These are phyloP conservation scores for Leptonema lineaticorne DNA, from an alignment of 1,140 invertebrate species.

Conservation along the genomic window DNA sequence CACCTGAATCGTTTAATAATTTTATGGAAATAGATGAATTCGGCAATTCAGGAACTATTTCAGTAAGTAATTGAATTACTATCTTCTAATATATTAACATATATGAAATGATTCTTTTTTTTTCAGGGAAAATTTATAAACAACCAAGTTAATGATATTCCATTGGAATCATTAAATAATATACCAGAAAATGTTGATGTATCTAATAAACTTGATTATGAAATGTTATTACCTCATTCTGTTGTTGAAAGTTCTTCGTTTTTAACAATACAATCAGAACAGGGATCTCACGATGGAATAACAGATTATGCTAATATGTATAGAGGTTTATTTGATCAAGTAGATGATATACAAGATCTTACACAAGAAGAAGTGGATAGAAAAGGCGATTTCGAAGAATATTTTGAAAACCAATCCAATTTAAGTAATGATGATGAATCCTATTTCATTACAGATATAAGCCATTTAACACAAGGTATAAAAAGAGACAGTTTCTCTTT, in stretches of 20 bases:
- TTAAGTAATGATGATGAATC: slow-evolving; percentile 6
- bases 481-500: slow-evolving; percentile 5
- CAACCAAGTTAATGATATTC: background rate
- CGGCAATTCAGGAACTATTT: background rate
- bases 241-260: slow-evolving; percentile 20
- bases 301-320: slow-evolving; percentile 13
- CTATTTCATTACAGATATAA: slow-evolving; percentile 24
- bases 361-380: slow-evolving; percentile 11
- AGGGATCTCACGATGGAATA: slow-evolving; percentile 4
- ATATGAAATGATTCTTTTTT: background rate
- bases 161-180: background rate
- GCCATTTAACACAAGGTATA: slow-evolving; percentile 4
- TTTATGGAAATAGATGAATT: background rate
- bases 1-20: slow-evolving; percentile 1
- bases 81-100: background rate
- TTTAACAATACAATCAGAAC: background rate
- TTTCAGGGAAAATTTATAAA: slow-evolving; percentile 10
- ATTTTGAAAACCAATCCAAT: background rate
- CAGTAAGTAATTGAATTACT: background rate
- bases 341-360: slow-evolving; percentile 1
- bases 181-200: slow-evolving; percentile 1
- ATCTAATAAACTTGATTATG: slow-evolving; percentile 25
- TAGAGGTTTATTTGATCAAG: slow-evolving; percentile 3
- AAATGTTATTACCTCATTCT: slow-evolving; percentile 21
- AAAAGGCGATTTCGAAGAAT: slow-evolving; percentile 11